Evolutionary conservation across 2,113 vertebrate genomes (phyloP).

Genomic region (Romanogobio albipinnatus): DNA sequence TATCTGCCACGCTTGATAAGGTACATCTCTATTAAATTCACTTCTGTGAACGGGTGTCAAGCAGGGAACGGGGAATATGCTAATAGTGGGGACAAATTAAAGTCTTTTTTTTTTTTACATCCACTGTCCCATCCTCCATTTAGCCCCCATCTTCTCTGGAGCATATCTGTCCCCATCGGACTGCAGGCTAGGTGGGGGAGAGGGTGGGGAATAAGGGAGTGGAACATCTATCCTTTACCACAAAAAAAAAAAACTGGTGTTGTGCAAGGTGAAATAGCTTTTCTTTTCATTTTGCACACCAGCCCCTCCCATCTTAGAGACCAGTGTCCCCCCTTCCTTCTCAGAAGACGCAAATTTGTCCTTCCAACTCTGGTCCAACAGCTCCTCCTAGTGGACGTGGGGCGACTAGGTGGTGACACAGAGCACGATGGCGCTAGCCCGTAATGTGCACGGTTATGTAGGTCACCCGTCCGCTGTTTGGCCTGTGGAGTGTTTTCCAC

Average conservation of each 20-base stretch:
- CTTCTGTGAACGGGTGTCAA: slow-evolving; percentile 86
- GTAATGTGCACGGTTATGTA: slow-evolving; percentile 63
- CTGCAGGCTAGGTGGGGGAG: slow-evolving; percentile 59
- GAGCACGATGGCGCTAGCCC: slow-evolving; percentile 60
- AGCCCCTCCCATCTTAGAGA: slow-evolving; percentile 65
- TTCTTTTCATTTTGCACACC: slow-evolving; percentile 82
- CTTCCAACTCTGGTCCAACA: slow-evolving; percentile 81
- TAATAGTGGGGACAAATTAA: slow-evolving; percentile 79
- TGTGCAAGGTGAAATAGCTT: slow-evolving; percentile 84
- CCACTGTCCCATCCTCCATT: slow-evolving; percentile 57
- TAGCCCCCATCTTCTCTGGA: slow-evolving; percentile 55
- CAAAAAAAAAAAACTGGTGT: slow-evolving; percentile 71
- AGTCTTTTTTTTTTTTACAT: slow-evolving; percentile 64
- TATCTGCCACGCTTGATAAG: slow-evolving; percentile 93
- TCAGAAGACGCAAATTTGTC: not conserved
- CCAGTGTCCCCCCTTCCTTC: slow-evolving; percentile 45
- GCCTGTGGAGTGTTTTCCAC: slow-evolving; percentile 63
- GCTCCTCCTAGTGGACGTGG: slow-evolving; percentile 92
- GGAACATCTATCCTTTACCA: slow-evolving; percentile 73
- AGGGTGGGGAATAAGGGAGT: slow-evolving; percentile 59
- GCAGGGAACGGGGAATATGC: slow-evolving; percentile 84
- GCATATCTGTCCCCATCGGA: slow-evolving; percentile 67
- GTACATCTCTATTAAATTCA: slow-evolving; percentile 98
- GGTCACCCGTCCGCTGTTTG: slow-evolving; percentile 68
- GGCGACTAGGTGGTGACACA: slow-evolving; percentile 73